These are phyloP conservation scores for Phylloscopus trochilus DNA, from an alignment of 2,113 vertebrate species.

Conservation along the genomic window DNA sequence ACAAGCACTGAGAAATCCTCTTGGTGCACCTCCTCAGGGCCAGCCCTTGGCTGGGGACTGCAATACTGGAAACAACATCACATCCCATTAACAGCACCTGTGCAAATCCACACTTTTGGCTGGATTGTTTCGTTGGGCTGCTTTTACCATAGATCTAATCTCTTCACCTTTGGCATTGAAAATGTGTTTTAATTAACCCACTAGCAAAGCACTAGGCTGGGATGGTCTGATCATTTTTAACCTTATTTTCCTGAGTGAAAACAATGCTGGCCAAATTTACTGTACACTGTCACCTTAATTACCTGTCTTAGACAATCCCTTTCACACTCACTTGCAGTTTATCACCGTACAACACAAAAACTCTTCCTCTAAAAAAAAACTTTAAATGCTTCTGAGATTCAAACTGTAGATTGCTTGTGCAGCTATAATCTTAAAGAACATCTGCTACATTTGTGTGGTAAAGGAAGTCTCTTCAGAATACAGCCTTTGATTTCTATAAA, in stretches of 20 bases:
- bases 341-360: slow-evolving; percentile 60
- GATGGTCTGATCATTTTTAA: not conserved
- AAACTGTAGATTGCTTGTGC: slow-evolving; percentile 67
- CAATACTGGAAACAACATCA: not conserved
- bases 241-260: slow-evolving; percentile 61
- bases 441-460: slow-evolving; percentile 81
- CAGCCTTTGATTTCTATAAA: slow-evolving; percentile 79
- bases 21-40: rapidly evolving
- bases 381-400: slow-evolving; percentile 68
- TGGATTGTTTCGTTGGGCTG: not conserved
- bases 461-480: slow-evolving; percentile 74
- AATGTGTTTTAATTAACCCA: slow-evolving; percentile 50
- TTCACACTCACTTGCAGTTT: slow-evolving; percentile 36
- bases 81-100: rapidly evolving
- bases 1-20: not conserved
- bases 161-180: slow-evolving; percentile 15
- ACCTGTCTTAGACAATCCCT: slow-evolving; percentile 60
- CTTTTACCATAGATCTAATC: slow-evolving; percentile 34
- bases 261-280: slow-evolving; percentile 54
- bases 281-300: slow-evolving; percentile 47
- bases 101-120: not conserved
- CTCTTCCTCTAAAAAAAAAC: slow-evolving; percentile 68
- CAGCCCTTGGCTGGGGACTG: not conserved
- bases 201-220: not conserved
- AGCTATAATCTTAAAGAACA: slow-evolving; percentile 77